Evolutionary conservation across 2,797 vertebrate genomes (phyloP).

Genomic region (Tadarida brasiliensis): DNA sequence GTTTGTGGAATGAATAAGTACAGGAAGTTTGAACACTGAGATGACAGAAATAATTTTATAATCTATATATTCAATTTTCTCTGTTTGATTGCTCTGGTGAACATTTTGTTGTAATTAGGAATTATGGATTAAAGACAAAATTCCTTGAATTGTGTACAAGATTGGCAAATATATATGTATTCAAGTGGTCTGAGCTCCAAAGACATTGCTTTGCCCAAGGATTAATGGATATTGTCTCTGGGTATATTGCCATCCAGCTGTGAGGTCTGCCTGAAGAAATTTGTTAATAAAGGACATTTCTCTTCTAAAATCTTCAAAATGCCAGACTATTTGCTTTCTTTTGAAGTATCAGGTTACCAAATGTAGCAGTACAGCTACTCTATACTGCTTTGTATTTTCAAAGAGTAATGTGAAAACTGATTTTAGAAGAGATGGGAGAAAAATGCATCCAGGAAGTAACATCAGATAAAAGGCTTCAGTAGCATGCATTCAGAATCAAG

Average conservation of each 20-base stretch:
- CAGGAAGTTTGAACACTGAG: conserved; percentile 16
- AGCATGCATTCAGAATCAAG: conserved; percentile 8
- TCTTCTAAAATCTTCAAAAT: conserved; percentile 50
- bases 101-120: conserved; percentile 63
- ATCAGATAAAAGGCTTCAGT: not conserved
- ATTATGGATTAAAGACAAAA: conserved; percentile 53
- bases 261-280: conserved; percentile 56
- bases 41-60: conserved; percentile 57
- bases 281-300: conserved; percentile 59
- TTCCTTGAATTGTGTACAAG: conserved; percentile 34
- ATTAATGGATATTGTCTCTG: conserved; percentile 58
- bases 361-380: conserved; percentile 7
- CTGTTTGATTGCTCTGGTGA: conserved; percentile 40
- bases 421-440: conserved; percentile 20
- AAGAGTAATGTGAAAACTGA: conserved; percentile 49
- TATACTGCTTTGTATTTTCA: conserved; percentile 36
- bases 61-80: conserved; percentile 22
- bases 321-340: conserved; percentile 12
- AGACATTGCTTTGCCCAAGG: conserved; percentile 45
- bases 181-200: conserved; percentile 45
- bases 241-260: conserved; percentile 35
- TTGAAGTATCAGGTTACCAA: conserved; percentile 50
- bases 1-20: conserved; percentile 33
- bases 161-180: conserved; percentile 29
- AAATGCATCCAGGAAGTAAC: conserved; percentile 19